These are phyloP conservation scores for Butastur rufipennis DNA, from an alignment of 2,113 vertebrate species.

Conservation along the genomic window DNA sequence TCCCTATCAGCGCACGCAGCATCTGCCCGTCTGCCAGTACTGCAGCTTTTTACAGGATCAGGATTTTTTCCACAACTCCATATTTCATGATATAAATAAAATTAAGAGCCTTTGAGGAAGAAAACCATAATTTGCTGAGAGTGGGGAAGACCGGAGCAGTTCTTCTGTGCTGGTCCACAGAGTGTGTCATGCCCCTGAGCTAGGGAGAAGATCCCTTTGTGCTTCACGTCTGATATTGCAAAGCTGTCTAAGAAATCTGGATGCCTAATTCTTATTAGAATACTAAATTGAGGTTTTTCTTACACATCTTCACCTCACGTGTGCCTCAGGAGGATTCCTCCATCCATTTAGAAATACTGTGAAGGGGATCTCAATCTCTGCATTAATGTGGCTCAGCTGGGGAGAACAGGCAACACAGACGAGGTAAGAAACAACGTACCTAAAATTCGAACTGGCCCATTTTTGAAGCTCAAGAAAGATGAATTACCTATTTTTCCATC, in stretches of 20 bases:
- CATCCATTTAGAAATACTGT: neutral
- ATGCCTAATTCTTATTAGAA: neutral
- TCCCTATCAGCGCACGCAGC: neutral
- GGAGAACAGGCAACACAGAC: neutral
- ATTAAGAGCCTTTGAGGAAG: neutral
- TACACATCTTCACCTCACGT: neutral
- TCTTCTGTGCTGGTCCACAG: neutral
- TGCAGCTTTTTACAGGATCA: neutral
- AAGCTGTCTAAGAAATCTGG: neutral
- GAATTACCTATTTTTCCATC: neutral
- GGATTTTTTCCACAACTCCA: neutral
- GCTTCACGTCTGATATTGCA: neutral
- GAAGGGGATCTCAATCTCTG: neutral
- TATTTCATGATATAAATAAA: neutral
- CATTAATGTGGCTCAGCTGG: neutral
- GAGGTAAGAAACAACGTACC: neutral
- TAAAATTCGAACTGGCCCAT: neutral
- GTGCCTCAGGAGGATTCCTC: neutral
- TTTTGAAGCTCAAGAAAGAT: neutral
- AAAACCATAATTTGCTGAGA: neutral
- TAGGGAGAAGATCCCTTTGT: neutral
- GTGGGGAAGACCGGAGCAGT: neutral
- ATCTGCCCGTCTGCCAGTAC: neutral
- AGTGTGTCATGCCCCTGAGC: neutral
- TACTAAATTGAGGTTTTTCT: slow-evolving; percentile 1